A percentile compares a stretch with the other conserved stretches of the same genome.
phyloP scores from a whole-genome alignment of 2,797 vertebrate species.

The Malurus leucopterus region DNA sequence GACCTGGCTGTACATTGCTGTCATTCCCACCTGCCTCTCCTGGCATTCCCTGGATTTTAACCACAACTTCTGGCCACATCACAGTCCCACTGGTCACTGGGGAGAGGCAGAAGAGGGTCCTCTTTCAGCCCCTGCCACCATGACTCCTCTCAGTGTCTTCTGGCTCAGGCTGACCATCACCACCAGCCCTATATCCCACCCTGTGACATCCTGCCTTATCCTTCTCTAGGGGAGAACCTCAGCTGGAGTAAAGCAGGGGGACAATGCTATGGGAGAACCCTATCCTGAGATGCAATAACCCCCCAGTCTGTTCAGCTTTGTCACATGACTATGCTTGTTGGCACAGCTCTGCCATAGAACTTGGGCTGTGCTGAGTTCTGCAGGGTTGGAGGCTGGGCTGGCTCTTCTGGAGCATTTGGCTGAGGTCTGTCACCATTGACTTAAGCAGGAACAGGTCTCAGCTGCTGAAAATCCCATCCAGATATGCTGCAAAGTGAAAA shows the following conservation, averaged over 20 bases:
- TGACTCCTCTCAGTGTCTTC: fast-evolving
- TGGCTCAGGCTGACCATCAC: background rate
- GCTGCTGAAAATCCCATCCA: background rate
- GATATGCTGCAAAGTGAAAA: background rate
- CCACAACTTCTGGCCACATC: fast-evolving
- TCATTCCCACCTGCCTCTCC: background rate
- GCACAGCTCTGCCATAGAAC: background rate
- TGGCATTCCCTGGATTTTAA: background rate
- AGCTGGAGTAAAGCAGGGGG: background rate
- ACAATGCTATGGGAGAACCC: background rate
- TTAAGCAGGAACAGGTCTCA: background rate
- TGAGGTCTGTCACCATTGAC: background rate
- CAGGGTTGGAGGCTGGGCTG: fast-evolving
- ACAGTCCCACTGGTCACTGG: fast-evolving
- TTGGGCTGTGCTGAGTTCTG: fast-evolving
- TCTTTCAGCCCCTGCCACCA: fast-evolving
- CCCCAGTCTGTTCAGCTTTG: background rate
- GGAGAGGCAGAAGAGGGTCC: background rate
- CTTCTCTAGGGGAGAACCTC: background rate
- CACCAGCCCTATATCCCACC: background rate
- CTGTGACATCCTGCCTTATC: background rate
- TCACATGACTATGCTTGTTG: fast-evolving
- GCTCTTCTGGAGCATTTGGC: background rate
- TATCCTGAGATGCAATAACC: background rate
- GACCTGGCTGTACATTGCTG: fast-evolving